Percentiles rank a stretch among this genome's conserved stretches.
These are phyloP conservation scores for Enteromius thamalakanensis DNA, from an alignment of 2,797 vertebrate genomes.

Conservation along the genomic window DNA sequence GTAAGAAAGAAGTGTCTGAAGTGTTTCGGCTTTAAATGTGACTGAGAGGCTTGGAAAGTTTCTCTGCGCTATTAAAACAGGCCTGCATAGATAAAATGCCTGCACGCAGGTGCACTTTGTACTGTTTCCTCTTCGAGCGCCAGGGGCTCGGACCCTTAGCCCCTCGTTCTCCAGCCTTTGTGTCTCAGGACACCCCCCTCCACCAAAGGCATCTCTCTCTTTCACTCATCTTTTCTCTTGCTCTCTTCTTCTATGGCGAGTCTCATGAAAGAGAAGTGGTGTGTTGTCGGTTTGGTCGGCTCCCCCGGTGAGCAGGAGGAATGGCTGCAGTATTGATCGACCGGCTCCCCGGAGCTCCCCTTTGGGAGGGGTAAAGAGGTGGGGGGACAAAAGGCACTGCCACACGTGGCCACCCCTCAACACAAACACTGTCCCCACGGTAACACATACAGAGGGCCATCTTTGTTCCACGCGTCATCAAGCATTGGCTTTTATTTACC, in stretches of 20 bases:
- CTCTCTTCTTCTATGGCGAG: conserved; percentile 60
- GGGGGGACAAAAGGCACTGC: conserved; percentile 70
- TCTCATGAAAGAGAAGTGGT: conserved; percentile 73
- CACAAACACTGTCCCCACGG: conserved; percentile 49
- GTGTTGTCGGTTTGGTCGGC: conserved; percentile 53
- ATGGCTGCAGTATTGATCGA: conserved; percentile 72
- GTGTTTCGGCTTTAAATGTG: conserved; percentile 7
- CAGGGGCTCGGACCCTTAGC: conserved; percentile 46
- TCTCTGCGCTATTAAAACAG: conserved; percentile 19
- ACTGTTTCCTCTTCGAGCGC: conserved; percentile 49
- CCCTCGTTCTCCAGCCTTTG: conserved; percentile 45
- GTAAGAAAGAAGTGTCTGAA: conserved; percentile 27
- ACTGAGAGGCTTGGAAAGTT: conserved; percentile 32
- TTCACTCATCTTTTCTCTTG: conserved; percentile 61
- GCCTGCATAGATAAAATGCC: conserved; percentile 46
- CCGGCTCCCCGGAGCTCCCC: conserved; percentile 61
- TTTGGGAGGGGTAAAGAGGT: conserved; percentile 59
- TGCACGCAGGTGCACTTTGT: conserved; percentile 48
- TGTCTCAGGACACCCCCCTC: conserved; percentile 55
- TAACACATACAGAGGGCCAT: conserved; percentile 50
- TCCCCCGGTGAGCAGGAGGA: conserved; percentile 51
- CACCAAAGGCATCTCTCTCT: conserved; percentile 52
- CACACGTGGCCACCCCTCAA: conserved; percentile 67
- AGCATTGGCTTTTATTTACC: conserved; percentile 53
- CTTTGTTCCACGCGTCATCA: conserved; percentile 57